A percentile compares a stretch with the other conserved stretches of the same genome.
Evolutionary conservation across 2,113 vertebrate species (phyloP).

Genomic region (Pontoporia blainvillei): DNA sequence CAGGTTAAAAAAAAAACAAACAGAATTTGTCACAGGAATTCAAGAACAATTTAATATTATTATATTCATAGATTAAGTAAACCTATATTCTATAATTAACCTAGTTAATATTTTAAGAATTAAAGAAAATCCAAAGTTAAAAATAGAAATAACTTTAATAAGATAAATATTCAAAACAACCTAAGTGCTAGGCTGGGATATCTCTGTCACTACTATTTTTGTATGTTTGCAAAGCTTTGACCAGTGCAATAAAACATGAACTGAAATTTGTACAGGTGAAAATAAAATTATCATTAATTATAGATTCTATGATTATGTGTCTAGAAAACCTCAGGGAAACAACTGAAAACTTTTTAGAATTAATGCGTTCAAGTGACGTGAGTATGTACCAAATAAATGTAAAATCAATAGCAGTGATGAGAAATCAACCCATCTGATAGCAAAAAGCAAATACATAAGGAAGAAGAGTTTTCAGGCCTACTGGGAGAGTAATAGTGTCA

Average conservation of each 20-base stretch:
- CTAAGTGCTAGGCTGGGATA: background rate
- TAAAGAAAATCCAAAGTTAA: background rate
- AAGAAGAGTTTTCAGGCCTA: background rate
- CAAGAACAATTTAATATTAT: background rate
- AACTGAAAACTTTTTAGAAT: background rate
- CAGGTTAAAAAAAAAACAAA: background rate
- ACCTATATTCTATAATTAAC: background rate
- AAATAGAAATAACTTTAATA: background rate
- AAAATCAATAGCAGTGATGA: background rate
- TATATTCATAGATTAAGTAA: background rate
- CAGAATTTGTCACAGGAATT: background rate
- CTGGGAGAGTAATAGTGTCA: background rate
- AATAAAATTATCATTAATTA: background rate
- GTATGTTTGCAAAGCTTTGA: constrained; percentile 12
- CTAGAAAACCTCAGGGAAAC: background rate
- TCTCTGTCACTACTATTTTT: background rate
- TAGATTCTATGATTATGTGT: background rate
- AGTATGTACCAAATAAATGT: background rate
- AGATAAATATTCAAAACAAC: background rate
- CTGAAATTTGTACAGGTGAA: constrained; percentile 5
- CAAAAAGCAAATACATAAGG: background rate
- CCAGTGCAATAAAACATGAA: background rate
- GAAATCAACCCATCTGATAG: background rate
- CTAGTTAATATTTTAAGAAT: background rate
- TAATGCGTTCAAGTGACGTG: background rate